A percentile compares a stretch with the other conserved stretches of the same genome.
Evolutionary conservation across 1,140 invertebrate species (phyloP).

Genomic region (Neodiprion virginianus): DNA sequence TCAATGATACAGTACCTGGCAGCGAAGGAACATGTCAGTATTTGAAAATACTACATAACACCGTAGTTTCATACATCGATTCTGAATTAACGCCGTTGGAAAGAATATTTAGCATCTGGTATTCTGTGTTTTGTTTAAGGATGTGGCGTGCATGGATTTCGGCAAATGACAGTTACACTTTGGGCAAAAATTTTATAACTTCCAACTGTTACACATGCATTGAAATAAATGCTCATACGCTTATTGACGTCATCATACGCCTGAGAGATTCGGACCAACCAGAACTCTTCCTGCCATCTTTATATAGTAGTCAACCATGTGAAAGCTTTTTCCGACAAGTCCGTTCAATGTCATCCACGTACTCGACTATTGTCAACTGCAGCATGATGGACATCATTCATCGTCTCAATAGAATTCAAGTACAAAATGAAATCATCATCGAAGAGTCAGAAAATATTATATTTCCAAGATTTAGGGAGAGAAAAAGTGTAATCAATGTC

Average conservation of each 20-base stretch:
- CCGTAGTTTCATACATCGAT: background rate
- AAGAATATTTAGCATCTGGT: slow-evolving; percentile 11
- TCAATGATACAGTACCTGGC: slow-evolving; percentile 1
- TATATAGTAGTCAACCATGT: background rate
- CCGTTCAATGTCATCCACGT: background rate
- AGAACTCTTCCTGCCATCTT: slow-evolving; percentile 4
- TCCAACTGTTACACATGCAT: too few species aligned
- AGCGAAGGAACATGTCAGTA: slow-evolving; percentile 10
- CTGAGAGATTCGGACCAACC: background rate
- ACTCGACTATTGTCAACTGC: slow-evolving; percentile 15
- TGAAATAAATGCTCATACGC: too few species aligned
- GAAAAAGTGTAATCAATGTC: background rate
- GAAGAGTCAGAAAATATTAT: background rate
- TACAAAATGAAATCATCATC: slow-evolving; percentile 1
- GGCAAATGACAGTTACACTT: too few species aligned
- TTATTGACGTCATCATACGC: background rate
- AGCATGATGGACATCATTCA: slow-evolving; percentile 7
- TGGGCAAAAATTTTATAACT: too few species aligned
- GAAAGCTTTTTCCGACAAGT: slow-evolving; percentile 3
- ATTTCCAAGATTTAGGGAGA: background rate
- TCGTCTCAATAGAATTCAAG: slow-evolving; percentile 1
- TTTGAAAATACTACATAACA: slow-evolving; percentile 7
- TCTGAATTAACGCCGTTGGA: background rate
- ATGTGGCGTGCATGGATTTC: too few species aligned
- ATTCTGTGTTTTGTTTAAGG: too few species aligned